Evolutionary conservation across 2,113 vertebrate species (phyloP).

Genomic region (Maylandia zebra): DNA sequence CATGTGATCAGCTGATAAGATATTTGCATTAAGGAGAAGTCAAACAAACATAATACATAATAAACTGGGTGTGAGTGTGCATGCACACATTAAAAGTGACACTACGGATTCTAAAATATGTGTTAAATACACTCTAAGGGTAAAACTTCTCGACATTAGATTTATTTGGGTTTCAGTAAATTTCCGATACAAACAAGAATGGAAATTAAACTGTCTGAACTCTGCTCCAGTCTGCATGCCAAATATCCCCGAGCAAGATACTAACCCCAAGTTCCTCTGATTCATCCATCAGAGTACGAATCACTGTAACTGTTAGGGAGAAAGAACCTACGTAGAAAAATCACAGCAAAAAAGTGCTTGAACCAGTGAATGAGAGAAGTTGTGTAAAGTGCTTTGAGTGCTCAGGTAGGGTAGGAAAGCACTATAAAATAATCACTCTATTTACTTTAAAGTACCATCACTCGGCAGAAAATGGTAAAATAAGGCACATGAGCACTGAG

Average conservation of each 20-base stretch:
- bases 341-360: neutral
- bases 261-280: neutral
- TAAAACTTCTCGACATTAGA: neutral
- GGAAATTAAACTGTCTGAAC: neutral
- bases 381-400: neutral
- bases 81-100: neutral
- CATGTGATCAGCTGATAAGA: neutral
- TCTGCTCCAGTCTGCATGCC: neutral
- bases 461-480: neutral
- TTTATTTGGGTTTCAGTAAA: neutral
- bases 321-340: neutral
- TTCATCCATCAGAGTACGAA: neutral
- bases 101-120: neutral
- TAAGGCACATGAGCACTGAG: slow-evolving; percentile 34
- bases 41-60: neutral
- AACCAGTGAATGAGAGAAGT: neutral
- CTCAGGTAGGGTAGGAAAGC: neutral
- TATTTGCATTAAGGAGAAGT: neutral
- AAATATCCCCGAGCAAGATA: neutral
- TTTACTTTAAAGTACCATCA: neutral
- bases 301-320: neutral
- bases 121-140: neutral
- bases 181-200: neutral
- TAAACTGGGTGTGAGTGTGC: neutral
- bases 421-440: neutral